A percentile compares a stretch with the other conserved stretches of the same genome.
Conservation (phyloP, 2,888 invertebrate genomes). For the Ctenicera cuprea region DNA sequence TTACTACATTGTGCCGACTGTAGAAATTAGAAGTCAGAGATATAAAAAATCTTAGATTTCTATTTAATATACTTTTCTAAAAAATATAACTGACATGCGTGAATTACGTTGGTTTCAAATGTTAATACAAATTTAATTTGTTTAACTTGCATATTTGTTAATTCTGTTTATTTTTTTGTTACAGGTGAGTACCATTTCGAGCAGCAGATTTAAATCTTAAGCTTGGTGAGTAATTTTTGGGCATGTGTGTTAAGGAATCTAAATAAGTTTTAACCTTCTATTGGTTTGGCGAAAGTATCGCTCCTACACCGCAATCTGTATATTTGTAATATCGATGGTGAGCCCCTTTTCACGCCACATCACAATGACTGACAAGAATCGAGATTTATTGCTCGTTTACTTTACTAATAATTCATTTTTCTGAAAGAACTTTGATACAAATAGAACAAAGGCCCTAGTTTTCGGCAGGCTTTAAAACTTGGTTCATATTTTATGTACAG, state of each 20-base stretch:
- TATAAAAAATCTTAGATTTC: slow-evolving; percentile 35
- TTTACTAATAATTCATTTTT: slow-evolving; percentile 73
- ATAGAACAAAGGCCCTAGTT: slow-evolving; percentile 70
- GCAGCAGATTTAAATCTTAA: background rate
- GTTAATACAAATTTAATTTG: no score
- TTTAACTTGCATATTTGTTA: slow-evolving; percentile 1
- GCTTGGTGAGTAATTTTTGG: background rate
- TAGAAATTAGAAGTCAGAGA: slow-evolving; percentile 44
- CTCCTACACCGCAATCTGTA: slow-evolving; percentile 12
- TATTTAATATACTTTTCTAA: background rate
- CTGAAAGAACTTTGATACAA: slow-evolving; percentile 68
- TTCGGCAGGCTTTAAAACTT: slow-evolving; percentile 57
- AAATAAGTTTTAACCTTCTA: no score
- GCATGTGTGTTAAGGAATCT: background rate
- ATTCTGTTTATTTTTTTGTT: slow-evolving; percentile 50
- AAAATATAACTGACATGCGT: no score
- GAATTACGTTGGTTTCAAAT: no score
- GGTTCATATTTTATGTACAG: slow-evolving; percentile 50
- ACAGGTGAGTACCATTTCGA: slow-evolving; percentile 57
- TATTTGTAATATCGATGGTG: slow-evolving; percentile 52
- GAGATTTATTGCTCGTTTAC: slow-evolving; percentile 73
- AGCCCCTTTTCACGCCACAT: slow-evolving; percentile 65
- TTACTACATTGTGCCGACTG: slow-evolving; percentile 44
- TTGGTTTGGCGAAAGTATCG: no score
- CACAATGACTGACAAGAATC: slow-evolving; percentile 72